These are phyloP conservation scores for Trididemnum miniatum DNA, from an alignment of 23 tunicate genomes.

Conservation along the genomic window DNA sequence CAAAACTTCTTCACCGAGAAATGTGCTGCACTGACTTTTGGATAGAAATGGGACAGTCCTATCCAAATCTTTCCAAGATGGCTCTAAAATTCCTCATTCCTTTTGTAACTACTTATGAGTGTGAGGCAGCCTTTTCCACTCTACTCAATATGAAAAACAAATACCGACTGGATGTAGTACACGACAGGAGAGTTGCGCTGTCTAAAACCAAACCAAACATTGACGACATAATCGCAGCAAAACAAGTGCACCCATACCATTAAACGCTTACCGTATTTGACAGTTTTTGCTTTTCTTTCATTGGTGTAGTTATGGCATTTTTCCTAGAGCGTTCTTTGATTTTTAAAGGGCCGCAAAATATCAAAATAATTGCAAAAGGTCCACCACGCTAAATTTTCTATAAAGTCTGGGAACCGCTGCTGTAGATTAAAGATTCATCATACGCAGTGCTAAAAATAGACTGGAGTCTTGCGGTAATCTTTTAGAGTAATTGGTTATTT, in stretches of 20 bases:
- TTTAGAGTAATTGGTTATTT: too few relatives aligned
- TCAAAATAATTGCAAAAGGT: too few relatives aligned
- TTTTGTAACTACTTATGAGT: slow-evolving; percentile 38
- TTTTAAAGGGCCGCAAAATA: slow-evolving; percentile 39
- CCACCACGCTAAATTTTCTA: slow-evolving; percentile 19
- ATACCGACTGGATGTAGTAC: slow-evolving; percentile 39
- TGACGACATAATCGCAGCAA: slow-evolving; percentile 24
- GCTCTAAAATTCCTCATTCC: slow-evolving; percentile 42
- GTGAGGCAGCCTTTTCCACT: slow-evolving; percentile 55
- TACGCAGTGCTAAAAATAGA: too few relatives aligned
- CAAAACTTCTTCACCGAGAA: slow-evolving; percentile 46
- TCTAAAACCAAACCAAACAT: slow-evolving; percentile 35
- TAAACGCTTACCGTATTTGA: too few relatives aligned
- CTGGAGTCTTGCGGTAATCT: too few relatives aligned
- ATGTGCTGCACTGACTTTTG: slow-evolving; percentile 47
- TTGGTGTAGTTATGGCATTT: slow-evolving; percentile 28
- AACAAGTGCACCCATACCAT: slow-evolving; percentile 43
- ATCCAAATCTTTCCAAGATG: slow-evolving; percentile 47
- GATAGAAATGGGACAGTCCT: slow-evolving; percentile 45
- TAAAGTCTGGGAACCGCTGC: slow-evolving; percentile 36
- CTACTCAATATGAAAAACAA: slow-evolving; percentile 37
- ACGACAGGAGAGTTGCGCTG: slow-evolving; percentile 33
- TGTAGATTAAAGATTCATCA: too few relatives aligned
- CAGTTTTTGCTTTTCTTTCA: slow-evolving; percentile 22
- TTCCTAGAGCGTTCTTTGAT: slow-evolving; percentile 27